These are phyloP conservation scores for Arctopsyche grandis DNA, from an alignment of 1,140 invertebrate genomes.

Conservation along the genomic window DNA sequence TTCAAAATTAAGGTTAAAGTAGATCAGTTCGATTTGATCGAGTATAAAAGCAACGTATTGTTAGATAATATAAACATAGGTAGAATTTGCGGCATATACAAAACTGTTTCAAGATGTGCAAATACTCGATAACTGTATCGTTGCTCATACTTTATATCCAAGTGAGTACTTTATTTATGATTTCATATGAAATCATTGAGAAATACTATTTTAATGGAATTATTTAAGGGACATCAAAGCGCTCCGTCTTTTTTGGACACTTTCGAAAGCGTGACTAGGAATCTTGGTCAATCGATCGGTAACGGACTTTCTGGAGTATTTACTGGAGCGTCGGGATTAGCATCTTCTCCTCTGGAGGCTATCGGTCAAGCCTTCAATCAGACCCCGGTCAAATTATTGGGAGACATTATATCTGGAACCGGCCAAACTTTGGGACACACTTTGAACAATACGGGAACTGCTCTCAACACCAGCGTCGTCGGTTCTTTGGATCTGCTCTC, in stretches of 20 bases:
- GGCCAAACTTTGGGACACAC: neutral
- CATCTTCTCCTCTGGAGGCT: neutral
- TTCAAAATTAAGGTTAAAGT: too few relatives aligned
- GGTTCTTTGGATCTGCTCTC: neutral
- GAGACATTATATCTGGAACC: neutral
- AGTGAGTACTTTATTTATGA: too few relatives aligned
- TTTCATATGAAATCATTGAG: too few relatives aligned
- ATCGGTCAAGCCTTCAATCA: neutral
- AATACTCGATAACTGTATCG: too few relatives aligned
- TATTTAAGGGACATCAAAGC: neutral
- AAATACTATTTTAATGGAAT: too few relatives aligned
- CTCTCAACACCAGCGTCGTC: neutral
- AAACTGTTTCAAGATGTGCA: too few relatives aligned
- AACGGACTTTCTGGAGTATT: neutral
- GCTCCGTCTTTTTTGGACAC: neutral
- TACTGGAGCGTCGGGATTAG: neutral
- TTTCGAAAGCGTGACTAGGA: neutral
- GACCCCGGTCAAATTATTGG: neutral
- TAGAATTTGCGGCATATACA: too few relatives aligned
- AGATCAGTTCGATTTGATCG: too few relatives aligned
- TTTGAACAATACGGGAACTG: neutral
- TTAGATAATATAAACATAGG: too few relatives aligned
- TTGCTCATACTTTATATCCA: too few relatives aligned
- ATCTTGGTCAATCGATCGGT: slow-evolving; percentile 13
- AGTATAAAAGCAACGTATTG: too few relatives aligned